Percentiles rank a stretch among this genome's conserved stretches.
Conservation (phyloP, 2,888 invertebrate genomes). For the Dione vanillae region DNA sequence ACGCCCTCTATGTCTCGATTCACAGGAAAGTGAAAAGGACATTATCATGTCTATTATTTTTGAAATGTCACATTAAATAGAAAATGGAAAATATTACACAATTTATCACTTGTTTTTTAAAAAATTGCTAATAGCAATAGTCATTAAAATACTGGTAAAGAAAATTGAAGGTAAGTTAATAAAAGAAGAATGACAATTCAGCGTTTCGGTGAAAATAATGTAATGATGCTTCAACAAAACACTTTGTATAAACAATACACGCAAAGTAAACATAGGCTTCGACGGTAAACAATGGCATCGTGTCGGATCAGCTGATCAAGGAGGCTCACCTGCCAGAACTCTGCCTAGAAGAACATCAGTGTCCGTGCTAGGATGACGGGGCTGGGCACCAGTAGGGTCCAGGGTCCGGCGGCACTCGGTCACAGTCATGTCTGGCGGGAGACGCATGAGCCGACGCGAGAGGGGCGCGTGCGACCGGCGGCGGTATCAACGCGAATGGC, state of each 20-base stretch:
- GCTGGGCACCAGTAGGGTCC: conserved; percentile 57
- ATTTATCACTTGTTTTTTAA: not conserved
- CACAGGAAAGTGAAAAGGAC: conserved; percentile 79
- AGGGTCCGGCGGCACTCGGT: conserved; percentile 71
- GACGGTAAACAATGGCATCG: conserved; percentile 37
- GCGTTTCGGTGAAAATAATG: conserved; percentile 7
- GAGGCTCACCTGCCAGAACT: conserved; percentile 76
- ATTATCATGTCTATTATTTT: conserved; percentile 54
- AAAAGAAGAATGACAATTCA: not conserved
- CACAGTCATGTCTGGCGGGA: conserved; percentile 75
- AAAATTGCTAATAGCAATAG: not conserved
- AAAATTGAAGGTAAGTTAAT: conserved; percentile 1
- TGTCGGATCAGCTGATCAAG: conserved; percentile 59
- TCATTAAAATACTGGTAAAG: conserved; percentile 4
- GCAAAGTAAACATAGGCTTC: conserved; percentile 28
- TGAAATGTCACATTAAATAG: conserved; percentile 12
- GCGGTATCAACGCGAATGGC: conserved; percentile 81
- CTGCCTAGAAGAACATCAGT: conserved; percentile 77
- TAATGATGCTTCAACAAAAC: conserved; percentile 14
- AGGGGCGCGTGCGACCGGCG: conserved; percentile 79
- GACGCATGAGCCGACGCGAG: conserved; percentile 74
- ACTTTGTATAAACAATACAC: conserved; percentile 11
- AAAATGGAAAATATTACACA: not conserved
- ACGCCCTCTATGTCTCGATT: conserved; percentile 52
- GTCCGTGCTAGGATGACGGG: conserved; percentile 59